Evolutionary conservation across 2,888 invertebrate species (phyloP).

Genomic region (Mimumesa dahlbomi): DNA sequence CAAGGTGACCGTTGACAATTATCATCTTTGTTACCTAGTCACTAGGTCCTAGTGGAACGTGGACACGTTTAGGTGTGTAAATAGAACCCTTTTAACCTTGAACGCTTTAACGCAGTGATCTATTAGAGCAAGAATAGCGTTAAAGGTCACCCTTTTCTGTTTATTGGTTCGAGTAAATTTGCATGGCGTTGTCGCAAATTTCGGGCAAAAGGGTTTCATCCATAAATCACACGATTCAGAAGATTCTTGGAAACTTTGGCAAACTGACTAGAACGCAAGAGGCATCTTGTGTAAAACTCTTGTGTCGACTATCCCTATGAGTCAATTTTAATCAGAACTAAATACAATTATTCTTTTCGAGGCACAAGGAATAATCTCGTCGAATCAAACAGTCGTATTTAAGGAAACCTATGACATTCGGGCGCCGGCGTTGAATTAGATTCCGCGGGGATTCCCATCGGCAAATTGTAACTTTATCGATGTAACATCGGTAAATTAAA

Average conservation of each 20-base stretch:
- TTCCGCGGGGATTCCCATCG: conserved; percentile 39
- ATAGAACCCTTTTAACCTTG: conserved; percentile 33
- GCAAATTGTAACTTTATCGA: conserved; percentile 58
- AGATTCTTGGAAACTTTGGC: conserved; percentile 14
- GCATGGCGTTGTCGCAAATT: conserved; percentile 71
- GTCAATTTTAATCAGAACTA: too few relatives aligned
- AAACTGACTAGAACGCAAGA: neutral
- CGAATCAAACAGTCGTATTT: too few relatives aligned
- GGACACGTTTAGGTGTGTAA: neutral
- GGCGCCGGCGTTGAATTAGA: too few relatives aligned
- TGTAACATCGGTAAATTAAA: conserved; percentile 65
- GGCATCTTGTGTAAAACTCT: neutral
- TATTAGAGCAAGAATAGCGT: conserved; percentile 61
- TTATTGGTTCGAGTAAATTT: conserved; percentile 53
- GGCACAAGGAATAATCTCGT: too few relatives aligned
- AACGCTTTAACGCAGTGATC: conserved; percentile 28
- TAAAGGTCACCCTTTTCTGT: conserved; percentile 45
- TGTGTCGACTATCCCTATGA: too few relatives aligned
- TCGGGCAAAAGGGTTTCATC: conserved; percentile 72
- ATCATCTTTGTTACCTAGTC: too few relatives aligned
- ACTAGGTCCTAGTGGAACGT: neutral
- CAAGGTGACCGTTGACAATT: too few relatives aligned
- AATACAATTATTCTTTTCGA: too few relatives aligned
- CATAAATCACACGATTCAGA: conserved; percentile 70
- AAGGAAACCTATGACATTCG: neutral